phyloP scores from a whole-genome alignment of 2,888 invertebrate species.

The Acanthosepion esculentum region DNA sequence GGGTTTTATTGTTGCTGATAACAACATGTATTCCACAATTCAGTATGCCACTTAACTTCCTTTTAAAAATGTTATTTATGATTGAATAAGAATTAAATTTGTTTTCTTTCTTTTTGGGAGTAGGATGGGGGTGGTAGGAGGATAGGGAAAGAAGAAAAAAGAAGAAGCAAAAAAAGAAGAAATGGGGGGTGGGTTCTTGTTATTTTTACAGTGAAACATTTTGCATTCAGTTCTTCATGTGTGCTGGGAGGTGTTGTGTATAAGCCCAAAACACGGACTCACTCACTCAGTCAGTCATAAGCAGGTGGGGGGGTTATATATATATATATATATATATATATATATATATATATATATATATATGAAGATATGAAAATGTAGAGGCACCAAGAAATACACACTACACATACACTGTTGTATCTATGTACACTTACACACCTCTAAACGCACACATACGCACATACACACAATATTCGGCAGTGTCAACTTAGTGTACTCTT shows the following conservation, averaged over 20 bases:
- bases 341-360: background rate
- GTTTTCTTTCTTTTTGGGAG: too few species aligned
- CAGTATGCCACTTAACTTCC: too few species aligned
- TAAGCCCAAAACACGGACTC: background rate
- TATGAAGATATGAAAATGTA: background rate
- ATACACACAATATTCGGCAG: background rate
- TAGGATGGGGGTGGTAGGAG: too few species aligned
- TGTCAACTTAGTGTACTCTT: background rate
- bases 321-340: background rate
- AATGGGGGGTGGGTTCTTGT: too few species aligned
- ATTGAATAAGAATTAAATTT: too few species aligned
- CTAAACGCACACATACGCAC: background rate
- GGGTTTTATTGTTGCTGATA: too few species aligned
- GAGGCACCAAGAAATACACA: background rate
- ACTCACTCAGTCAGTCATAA: background rate
- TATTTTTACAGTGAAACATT: background rate
- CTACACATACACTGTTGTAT: background rate
- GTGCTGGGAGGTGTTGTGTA: background rate
- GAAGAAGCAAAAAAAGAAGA: too few species aligned
- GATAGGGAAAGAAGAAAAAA: too few species aligned
- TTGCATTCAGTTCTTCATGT: background rate
- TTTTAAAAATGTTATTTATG: too few species aligned
- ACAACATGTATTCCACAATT: too few species aligned
- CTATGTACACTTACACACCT: background rate
- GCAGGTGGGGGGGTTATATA: background rate